Evolutionary conservation across 2,797 vertebrate species (phyloP), one percentile per base, ranked within the genome.

Genomic region (Sebastes dallii): DNA sequence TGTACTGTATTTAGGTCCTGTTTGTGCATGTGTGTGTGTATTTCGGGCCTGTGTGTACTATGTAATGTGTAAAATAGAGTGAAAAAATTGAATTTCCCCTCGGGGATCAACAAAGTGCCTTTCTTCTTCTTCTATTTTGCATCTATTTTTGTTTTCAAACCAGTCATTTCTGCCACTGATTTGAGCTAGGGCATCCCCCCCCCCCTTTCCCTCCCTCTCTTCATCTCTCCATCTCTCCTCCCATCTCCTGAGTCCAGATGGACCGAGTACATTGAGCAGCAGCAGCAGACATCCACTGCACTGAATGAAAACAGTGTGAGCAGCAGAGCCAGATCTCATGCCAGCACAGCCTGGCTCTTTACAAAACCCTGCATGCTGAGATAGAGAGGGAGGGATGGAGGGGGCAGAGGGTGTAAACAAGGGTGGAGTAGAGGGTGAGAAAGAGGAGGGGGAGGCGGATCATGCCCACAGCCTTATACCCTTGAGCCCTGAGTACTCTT

Each of bases 331-430:
- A 84, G 75, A 75, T 81, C 89, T 82, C 74, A 72, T 58, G 71
- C 85, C 80, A 88, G 77, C 82, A 77, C 70, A 81, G 81, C 29
- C 82, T 77, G 86, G 70, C 73, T 84, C 65, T 74, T 79, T 74
- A 85, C 76, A 80, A 81, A 86, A 81, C 66, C 67, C 50, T 80
- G 72, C 83, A 76, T 2, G 4, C 27, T 39, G 85, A 82, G 72
- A 69, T 24, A 65, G 32, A 71, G 66, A 62, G 27, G 25, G 61
- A 46, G 58, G 27, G 13, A 39, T 39, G 36, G 46, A 72, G 54
- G 52, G 34, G 42, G 62, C 4, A 8, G 29, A 42, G 54, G 71
- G 42, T 62, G 60, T 81, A 84, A 84, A 88, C 82, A 82, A 66
- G 71, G 42, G 30, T 4, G 39, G 66, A 24, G 24, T 24, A 24